phyloP scores from a whole-genome alignment of 2,888 invertebrate species.

The Acanthosepion lycidas region DNA sequence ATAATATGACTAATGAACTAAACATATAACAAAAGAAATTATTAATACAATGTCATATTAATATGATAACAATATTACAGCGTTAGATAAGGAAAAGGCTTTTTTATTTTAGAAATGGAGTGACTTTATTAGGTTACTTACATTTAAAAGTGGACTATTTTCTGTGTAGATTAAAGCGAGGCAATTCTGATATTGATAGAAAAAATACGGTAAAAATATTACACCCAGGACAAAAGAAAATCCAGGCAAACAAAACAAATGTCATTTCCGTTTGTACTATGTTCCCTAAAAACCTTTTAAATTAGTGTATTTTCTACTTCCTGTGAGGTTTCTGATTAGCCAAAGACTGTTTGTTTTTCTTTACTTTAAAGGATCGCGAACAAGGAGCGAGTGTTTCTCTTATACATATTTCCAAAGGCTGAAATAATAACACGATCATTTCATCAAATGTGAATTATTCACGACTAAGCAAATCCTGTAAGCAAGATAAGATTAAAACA shows the following conservation, averaged over 20 bases:
- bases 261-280: background rate
- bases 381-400: background rate
- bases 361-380: background rate
- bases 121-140: too few relatives aligned
- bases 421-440: background rate
- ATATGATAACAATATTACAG: too few relatives aligned
- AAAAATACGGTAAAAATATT: background rate
- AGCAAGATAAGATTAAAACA: background rate
- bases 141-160: too few relatives aligned
- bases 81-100: too few relatives aligned
- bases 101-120: too few relatives aligned
- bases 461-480: background rate
- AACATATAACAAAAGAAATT: too few relatives aligned
- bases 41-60: too few relatives aligned
- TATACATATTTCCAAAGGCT: background rate
- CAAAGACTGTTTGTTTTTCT: background rate
- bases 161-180: too few relatives aligned
- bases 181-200: too few relatives aligned
- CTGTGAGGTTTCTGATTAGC: background rate
- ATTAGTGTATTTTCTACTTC: conserved; percentile 8
- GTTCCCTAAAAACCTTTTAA: background rate
- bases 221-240: background rate
- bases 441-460: background rate
- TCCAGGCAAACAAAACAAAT: background rate
- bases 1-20: too few relatives aligned